A percentile compares a stretch with the other conserved stretches of the same genome.
These are phyloP conservation scores for Sus cebifrons DNA, from an alignment of 2,797 vertebrate genomes.

Conservation along the genomic window DNA sequence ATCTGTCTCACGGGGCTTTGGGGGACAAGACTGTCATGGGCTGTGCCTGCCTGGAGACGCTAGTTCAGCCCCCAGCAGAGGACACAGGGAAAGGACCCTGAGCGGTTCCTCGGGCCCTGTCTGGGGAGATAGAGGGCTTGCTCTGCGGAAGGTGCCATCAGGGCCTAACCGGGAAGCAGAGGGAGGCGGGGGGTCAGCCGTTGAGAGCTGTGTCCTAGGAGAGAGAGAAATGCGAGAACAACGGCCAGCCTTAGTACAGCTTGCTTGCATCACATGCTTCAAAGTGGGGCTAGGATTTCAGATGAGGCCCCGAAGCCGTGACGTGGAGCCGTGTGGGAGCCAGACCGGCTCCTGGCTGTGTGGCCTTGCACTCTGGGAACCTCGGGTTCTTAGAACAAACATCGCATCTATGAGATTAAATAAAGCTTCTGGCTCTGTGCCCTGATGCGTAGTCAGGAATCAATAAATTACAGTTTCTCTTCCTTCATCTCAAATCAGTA, in stretches of 20 bases:
- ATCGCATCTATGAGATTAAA: background rate
- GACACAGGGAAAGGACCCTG: background rate
- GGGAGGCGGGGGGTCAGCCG: background rate
- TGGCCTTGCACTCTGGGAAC: background rate
- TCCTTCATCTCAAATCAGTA: background rate
- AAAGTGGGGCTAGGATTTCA: background rate
- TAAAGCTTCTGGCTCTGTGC: background rate
- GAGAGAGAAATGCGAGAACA: background rate
- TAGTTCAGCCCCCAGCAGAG: background rate
- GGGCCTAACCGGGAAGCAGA: no score
- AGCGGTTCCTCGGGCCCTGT: background rate
- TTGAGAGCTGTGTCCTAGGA: background rate
- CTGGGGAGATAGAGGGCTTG: background rate
- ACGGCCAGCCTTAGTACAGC: background rate
- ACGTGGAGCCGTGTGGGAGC: fast-evolving
- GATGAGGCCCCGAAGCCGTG: background rate
- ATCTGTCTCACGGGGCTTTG: background rate
- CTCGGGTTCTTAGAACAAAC: background rate
- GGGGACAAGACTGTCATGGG: background rate
- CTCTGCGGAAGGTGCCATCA: background rate
- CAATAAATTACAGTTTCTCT: background rate
- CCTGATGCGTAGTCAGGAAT: background rate
- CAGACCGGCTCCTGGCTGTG: background rate
- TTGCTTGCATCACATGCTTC: fast-evolving
- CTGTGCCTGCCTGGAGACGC: background rate